A percentile compares a stretch with the other conserved stretches of the same genome.
Evolutionary conservation across 1,140 invertebrate species (phyloP).

Genomic region (Drosophila varians): DNA sequence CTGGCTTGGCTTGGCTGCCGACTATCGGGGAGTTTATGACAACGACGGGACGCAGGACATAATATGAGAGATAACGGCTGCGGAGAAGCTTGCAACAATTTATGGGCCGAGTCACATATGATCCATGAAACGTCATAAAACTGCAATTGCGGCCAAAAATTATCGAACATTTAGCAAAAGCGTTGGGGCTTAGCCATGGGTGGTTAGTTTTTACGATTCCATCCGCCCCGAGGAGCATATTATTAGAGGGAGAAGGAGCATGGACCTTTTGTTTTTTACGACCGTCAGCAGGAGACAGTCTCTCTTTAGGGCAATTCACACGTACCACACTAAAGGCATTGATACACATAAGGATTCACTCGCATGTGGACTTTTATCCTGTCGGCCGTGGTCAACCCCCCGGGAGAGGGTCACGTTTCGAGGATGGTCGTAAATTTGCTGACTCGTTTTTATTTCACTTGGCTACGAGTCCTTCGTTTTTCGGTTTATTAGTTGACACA

Average conservation of each 20-base stretch:
- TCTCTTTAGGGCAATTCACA: conserved; percentile 60
- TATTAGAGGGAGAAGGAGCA: conserved; percentile 4
- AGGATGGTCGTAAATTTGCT: conserved; percentile 55
- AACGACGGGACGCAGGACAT: conserved; percentile 17
- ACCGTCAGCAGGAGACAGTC: conserved; percentile 50
- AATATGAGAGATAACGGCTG: conserved; percentile 36
- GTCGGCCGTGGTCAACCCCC: conserved; percentile 41
- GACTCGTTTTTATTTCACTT: conserved; percentile 50
- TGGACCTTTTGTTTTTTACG: conserved; percentile 75
- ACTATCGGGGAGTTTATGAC: conserved; percentile 68
- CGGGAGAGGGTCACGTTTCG: conserved; percentile 40
- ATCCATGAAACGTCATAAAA: conserved; percentile 77
- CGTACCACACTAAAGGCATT: conserved; percentile 69
- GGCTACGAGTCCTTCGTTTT: conserved; percentile 33
- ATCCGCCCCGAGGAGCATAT: background rate
- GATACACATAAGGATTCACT: conserved; percentile 57
- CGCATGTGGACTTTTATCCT: conserved; percentile 23
- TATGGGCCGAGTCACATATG: conserved; percentile 61
- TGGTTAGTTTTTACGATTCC: conserved; percentile 66
- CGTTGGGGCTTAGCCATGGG: conserved; percentile 66
- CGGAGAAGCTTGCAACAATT: conserved; percentile 60
- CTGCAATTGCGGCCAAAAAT: conserved; percentile 76
- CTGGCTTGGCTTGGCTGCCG: conserved; percentile 32
- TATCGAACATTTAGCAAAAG: conserved; percentile 79
- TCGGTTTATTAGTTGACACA: conserved; percentile 57